Base-by-base conservation (phyloP, 1,140 invertebrate genomes). In the Helicorthomorpha holstii region DNA sequence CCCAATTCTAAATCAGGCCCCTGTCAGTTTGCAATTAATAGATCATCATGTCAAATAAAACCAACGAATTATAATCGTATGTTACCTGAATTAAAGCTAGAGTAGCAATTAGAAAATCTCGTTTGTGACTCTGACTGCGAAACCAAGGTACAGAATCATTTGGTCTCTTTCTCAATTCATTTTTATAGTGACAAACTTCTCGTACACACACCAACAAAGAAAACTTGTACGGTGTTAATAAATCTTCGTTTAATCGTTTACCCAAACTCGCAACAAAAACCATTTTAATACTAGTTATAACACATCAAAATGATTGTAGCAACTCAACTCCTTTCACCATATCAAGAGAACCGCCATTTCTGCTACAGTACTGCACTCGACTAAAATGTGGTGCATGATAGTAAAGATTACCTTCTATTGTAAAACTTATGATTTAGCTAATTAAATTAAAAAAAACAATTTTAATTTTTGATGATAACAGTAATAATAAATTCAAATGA, bases 1-100 rank as follows among this genome's bases (percentile, higher is more conserved):
- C 65, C 65, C 46, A 81, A 68, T 23, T 73, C 69, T 65, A 83
- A 69, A 64, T 85, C 81, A 38, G 79, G 74, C 50, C 70, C 71
- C 71, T 75, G 4, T 22, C 34, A 43, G 7, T 21, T 2, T 51
- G 14, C 23, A 41, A 1, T 52, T 16, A 41, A 46, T 24, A 42
- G 23, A 19, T 50, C 26, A 50, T 29, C 27, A 48, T 16, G 3
- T 22, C 23, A 1, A 22, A 43, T 14, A 29, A 26, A 46, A 45
- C 12, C 14, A 44, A 24, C 29, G 19, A 25, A 22, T 27, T 12
- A 46, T 46, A 24, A 10, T 12, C 12, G 45, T n/a, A n/a, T 10
- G 22, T 53, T 51, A 67, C 65, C 60, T 67, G 66, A 46, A 68
- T 52, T 3, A 68, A 54, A 51, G 62, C 58, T 22, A 67, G 54